Percentiles rank a stretch among this genome's conserved stretches.
Conservation (phyloP, 1,140 invertebrate species). For the Hesperophylax magnus region DNA sequence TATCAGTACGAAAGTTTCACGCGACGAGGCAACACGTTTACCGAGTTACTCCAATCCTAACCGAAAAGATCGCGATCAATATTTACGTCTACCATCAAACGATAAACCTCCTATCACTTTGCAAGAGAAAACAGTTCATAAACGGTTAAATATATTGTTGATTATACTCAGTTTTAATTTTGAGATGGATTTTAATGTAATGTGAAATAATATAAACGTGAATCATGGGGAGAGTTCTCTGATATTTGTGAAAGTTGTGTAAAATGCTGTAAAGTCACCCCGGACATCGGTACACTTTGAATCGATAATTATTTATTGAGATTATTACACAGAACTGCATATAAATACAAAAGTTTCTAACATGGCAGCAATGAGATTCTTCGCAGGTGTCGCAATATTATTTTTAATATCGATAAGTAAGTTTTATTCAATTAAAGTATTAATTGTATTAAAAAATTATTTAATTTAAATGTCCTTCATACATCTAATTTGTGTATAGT, state of each 20-base stretch:
- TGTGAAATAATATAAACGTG: constrained; percentile 24
- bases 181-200: background rate
- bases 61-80: background rate
- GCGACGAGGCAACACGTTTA: constrained; percentile 26
- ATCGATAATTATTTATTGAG: constrained; percentile 1
- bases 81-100: background rate
- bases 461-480: background rate
- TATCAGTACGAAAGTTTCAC: constrained; percentile 49
- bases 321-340: constrained; percentile 1
- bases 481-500: too few relatives aligned
- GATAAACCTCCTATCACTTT: background rate
- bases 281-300: background rate
- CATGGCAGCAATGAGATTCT: constrained; percentile 13
- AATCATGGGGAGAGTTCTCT: constrained; percentile 22
- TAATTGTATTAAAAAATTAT: background rate
- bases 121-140: constrained; percentile 16
- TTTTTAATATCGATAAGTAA: constrained; percentile 37
- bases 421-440: constrained; percentile 3
- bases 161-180: background rate
- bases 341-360: background rate
- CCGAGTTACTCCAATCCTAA: background rate
- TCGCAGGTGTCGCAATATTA: constrained; percentile 19
- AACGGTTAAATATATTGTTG: background rate
- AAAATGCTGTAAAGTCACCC: constrained; percentile 22
- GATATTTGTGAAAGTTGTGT: constrained; percentile 34